phyloP scores from a whole-genome alignment of 2,113 vertebrate species.

The Tretioscincus oriximinensis region DNA sequence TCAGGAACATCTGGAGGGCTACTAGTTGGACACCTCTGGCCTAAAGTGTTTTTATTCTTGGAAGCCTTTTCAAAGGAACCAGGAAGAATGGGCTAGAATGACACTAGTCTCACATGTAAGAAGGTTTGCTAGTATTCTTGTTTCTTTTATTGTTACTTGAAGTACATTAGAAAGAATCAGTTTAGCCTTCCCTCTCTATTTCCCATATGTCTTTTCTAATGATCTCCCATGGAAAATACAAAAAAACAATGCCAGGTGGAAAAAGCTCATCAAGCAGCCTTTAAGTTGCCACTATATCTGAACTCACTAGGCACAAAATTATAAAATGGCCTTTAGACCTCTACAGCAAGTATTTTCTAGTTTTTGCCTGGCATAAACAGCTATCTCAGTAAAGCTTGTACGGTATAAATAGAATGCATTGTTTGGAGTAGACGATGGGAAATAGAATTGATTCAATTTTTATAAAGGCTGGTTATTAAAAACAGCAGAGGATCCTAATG shows the following conservation, averaged over 20 bases:
- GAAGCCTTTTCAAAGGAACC: no score
- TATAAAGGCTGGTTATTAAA: slow-evolving; percentile 34
- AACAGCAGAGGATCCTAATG: slow-evolving; percentile 21
- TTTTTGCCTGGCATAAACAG: not conserved
- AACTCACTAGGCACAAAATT: not conserved
- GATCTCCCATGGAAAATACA: not conserved
- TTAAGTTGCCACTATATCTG: not conserved
- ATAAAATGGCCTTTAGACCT: not conserved
- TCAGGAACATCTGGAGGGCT: no score
- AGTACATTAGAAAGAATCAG: not conserved
- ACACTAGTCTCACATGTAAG: not conserved
- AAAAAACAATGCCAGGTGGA: not conserved
- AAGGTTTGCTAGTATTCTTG: not conserved
- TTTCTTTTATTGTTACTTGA: not conserved
- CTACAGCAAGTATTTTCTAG: not conserved
- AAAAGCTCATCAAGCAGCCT: not conserved
- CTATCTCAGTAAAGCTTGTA: not conserved
- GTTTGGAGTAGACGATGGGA: slow-evolving; percentile 35
- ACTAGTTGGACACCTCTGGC: no score
- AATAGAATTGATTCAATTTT: slow-evolving; percentile 37
- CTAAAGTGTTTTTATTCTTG: no score
- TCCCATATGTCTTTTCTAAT: not conserved
- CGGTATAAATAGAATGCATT: not conserved
- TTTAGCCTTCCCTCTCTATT: not conserved
- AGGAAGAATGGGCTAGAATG: no score